A percentile compares a stretch with the other conserved stretches of the same genome.
phyloP scores from a whole-genome alignment of 2,113 vertebrate species.

The Zapus hudsonius region DNA sequence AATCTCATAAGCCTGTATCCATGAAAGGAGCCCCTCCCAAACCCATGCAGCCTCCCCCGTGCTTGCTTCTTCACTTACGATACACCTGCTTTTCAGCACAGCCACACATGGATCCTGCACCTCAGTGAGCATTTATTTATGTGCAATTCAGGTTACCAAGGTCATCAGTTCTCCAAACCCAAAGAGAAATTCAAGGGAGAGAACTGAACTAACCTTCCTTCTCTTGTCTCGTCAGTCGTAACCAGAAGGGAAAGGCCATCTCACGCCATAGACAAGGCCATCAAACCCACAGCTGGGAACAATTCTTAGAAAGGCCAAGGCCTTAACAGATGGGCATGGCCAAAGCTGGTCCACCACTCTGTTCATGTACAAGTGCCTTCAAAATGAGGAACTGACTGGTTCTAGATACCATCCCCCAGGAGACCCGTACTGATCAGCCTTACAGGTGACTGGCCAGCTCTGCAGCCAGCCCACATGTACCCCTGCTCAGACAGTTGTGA shows the following conservation, averaged over 20 bases:
- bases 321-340: no score
- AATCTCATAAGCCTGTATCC: background rate
- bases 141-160: background rate
- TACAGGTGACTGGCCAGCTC: background rate
- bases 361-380: background rate
- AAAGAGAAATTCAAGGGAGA: background rate
- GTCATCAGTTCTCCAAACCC: background rate
- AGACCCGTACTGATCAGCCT: background rate
- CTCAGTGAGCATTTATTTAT: background rate
- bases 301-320: background rate
- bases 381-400: background rate
- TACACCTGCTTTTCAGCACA: background rate
- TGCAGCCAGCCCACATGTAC: background rate
- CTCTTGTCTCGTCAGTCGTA: background rate
- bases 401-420: background rate
- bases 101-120: background rate
- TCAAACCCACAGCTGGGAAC: accelerated
- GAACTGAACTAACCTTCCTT: background rate
- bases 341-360: background rate
- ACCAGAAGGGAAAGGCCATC: background rate
- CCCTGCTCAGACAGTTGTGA: background rate
- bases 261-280: background rate
- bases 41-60: accelerated
- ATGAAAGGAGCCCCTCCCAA: background rate
- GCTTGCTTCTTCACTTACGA: background rate